Conservation (phyloP, 2,113 vertebrate genomes). For the Mirounga angustirostris region DNA sequence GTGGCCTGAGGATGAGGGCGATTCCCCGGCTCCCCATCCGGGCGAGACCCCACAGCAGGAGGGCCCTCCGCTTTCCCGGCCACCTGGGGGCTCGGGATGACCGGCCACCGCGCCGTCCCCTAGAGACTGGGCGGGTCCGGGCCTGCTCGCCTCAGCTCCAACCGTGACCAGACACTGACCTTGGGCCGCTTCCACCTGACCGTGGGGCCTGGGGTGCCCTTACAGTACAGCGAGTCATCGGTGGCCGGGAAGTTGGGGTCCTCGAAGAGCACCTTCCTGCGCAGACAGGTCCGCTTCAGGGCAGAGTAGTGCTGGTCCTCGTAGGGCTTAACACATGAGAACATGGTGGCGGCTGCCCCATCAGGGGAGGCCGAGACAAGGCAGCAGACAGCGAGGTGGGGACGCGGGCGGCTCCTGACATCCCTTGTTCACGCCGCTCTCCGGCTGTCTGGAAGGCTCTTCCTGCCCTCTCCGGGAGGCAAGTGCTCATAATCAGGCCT, state of each 20-base stretch:
- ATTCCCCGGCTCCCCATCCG: not conserved
- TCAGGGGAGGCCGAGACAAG: not conserved
- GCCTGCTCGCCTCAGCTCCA: not conserved
- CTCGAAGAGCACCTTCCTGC: slow-evolving; percentile 92
- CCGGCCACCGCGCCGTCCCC: not conserved
- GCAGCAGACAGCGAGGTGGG: not conserved
- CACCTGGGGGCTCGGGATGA: too few relatives aligned
- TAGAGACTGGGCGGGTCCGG: not conserved
- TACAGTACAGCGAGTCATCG: slow-evolving; percentile 94
- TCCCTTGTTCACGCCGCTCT: not conserved
- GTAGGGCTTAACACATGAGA: slow-evolving; percentile 91
- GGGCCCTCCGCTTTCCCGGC: not conserved
- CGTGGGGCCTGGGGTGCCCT: slow-evolving; percentile 87
- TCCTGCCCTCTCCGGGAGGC: too few relatives aligned
- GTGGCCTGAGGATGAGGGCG: not conserved
- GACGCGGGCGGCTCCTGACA: rapidly evolving
- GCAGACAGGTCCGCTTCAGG: slow-evolving; percentile 92
- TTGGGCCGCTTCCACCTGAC: slow-evolving; percentile 95
- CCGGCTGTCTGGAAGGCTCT: too few relatives aligned
- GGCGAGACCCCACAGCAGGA: not conserved
- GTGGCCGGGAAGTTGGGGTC: slow-evolving; percentile 92
- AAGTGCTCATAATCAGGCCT: too few relatives aligned
- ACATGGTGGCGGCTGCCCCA: slow-evolving; percentile 88
- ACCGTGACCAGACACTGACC: slow-evolving; percentile 85
- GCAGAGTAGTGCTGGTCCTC: slow-evolving; percentile 91